phyloP scores from a whole-genome alignment of 1,140 invertebrate genomes.

The Drosophila obscura region DNA sequence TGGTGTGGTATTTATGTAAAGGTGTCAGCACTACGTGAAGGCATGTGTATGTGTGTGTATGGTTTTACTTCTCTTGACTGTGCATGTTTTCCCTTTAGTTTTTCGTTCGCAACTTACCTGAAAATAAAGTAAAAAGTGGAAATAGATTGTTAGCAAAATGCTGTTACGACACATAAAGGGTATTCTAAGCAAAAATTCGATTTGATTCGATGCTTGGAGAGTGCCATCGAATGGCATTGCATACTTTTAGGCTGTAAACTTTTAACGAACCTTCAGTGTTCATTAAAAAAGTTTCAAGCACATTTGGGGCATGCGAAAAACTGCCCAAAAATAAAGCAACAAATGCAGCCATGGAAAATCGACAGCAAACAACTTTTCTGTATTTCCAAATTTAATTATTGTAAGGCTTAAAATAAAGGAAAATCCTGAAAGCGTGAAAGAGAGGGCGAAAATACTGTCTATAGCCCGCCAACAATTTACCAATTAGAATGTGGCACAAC shows the following conservation, averaged over 20 bases:
- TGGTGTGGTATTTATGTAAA: slow-evolving; percentile 13
- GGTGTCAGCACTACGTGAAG: slow-evolving; percentile 50
- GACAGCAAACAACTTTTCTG: slow-evolving; percentile 43
- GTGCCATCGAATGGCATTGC: slow-evolving; percentile 24
- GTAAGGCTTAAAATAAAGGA: slow-evolving; percentile 13
- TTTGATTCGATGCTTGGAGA: slow-evolving; percentile 9
- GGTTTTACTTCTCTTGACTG: slow-evolving; percentile 14
- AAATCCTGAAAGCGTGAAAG: background rate
- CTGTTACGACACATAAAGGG: slow-evolving; percentile 36
- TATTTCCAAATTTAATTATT: slow-evolving; percentile 62
- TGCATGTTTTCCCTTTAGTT: slow-evolving; percentile 14
- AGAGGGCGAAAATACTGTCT: slow-evolving; percentile 18
- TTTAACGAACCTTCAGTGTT: slow-evolving; percentile 42
- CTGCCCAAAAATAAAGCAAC: slow-evolving; percentile 16
- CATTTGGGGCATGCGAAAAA: slow-evolving; percentile 31
- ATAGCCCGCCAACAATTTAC: slow-evolving; percentile 52
- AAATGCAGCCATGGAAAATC: slow-evolving; percentile 24
- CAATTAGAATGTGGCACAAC: slow-evolving; percentile 60
- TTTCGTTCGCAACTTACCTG: slow-evolving; percentile 63
- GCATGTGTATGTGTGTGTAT: slow-evolving; percentile 20
- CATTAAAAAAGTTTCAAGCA: slow-evolving; percentile 66
- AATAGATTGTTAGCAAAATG: slow-evolving; percentile 48
- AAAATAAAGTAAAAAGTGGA: slow-evolving; percentile 36
- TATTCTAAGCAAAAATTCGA: slow-evolving; percentile 20
- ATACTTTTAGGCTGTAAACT: slow-evolving; percentile 32